phyloP scores from a whole-genome alignment of 2,113 vertebrate genomes.

The Sphyrna mokarran region DNA sequence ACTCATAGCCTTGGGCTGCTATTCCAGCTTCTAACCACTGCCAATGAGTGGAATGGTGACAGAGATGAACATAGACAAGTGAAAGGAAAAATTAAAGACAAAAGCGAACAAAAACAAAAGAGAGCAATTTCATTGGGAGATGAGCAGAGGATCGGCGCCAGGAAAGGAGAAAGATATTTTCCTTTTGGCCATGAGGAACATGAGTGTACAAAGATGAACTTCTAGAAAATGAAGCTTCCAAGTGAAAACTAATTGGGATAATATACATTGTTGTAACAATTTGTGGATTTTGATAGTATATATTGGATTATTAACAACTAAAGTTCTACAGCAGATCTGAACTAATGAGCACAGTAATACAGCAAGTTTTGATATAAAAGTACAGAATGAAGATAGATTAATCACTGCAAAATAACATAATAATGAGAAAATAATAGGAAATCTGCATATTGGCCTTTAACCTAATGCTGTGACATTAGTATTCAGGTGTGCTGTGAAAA shows the following conservation, averaged over 20 bases:
- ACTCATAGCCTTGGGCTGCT: neutral
- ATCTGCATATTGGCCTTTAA: neutral
- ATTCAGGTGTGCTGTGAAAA: constrained; percentile 67
- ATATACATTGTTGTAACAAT: neutral
- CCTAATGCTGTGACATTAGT: constrained; percentile 45
- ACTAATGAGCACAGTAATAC: neutral
- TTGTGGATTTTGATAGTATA: neutral
- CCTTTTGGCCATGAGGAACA: neutral
- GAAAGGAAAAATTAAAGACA: neutral
- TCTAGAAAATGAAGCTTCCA: neutral
- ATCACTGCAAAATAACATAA: neutral
- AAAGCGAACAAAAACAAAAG: neutral
- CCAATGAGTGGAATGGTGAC: neutral
- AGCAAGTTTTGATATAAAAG: neutral
- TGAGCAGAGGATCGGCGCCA: neutral
- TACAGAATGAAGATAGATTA: neutral
- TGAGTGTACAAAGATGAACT: neutral
- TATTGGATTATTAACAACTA: neutral
- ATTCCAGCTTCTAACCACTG: neutral
- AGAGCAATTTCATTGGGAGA: neutral
- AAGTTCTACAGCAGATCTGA: neutral
- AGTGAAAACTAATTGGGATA: neutral
- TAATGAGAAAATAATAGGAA: neutral
- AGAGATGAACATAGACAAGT: neutral
- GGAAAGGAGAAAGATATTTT: neutral